Base-by-base conservation (phyloP, 1,140 invertebrate genomes). In the Ips nitidus region DNA sequence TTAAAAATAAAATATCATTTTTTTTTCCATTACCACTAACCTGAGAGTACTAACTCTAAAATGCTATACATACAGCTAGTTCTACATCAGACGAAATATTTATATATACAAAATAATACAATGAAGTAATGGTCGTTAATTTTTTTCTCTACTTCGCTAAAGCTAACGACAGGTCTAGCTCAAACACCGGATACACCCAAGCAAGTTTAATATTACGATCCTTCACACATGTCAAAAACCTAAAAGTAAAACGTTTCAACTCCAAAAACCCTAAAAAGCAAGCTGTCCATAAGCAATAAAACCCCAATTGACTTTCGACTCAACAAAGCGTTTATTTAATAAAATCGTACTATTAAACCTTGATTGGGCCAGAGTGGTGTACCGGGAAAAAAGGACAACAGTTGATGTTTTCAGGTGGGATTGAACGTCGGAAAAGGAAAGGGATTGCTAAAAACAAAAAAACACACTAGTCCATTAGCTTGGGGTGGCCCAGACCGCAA, bases 31-130 rank as follows among this genome's bases (percentile, higher is more conserved):
- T 75, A 79, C 77, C 77, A 79, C 76, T 79, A 80, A 80, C 77
- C 75, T 79, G 76, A 78, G 75, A 79, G 60, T 72, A 71, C 76
- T 80, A 78, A 76, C 68, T 73, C 72, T 80, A 80, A 78, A 75
- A 78, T 80, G 78, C 77, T 80, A 78, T 80, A 80, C 78, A 80
- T 77, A 79, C 78, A 80, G 73, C 77, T 78, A 76, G 67, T 71
- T 65, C 79, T 80, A 80, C 79, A 76, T 80, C 74, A 78, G 76
- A 76, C 66, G 73, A 79, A 78, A 77, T 75, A 77, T 72, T 68
- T 70, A 64, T 80, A 78, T 80, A 63, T 78, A 79, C 76, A 80
- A 78, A 77, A 76, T 75, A 79, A 78, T 75, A 79, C 74, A 79
- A 70, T 66, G 73, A 75, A 72, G 53, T 69, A 71, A 69, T 67